Evolutionary conservation across 2,888 invertebrate species (phyloP).

Genomic region (Neelides folsomi): DNA sequence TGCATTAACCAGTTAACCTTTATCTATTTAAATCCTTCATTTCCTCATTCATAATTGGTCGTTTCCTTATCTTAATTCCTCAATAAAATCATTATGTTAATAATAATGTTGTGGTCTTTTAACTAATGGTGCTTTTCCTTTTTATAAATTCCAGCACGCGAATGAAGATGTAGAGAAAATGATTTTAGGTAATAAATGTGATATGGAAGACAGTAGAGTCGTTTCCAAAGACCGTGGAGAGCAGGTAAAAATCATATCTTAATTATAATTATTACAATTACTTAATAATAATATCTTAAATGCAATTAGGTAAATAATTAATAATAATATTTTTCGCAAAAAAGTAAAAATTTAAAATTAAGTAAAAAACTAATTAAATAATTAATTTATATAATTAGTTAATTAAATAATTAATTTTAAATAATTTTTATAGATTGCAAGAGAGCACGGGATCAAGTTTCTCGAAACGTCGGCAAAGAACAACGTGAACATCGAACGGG

Average conservation of each 20-base stretch:
- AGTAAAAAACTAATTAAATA: too few relatives aligned
- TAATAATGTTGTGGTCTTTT: not conserved
- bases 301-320: too few relatives aligned
- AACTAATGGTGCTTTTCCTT: too few relatives aligned
- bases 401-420: too few relatives aligned
- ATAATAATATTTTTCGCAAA: too few relatives aligned
- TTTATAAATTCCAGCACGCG: constrained; percentile 57
- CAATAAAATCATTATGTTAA: not conserved
- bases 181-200: constrained; percentile 97
- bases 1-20: not conserved
- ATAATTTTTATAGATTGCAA: constrained; percentile 65
- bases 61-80: not conserved
- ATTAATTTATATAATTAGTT: too few relatives aligned
- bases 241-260: constrained; percentile 66
- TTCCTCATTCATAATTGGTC: not conserved
- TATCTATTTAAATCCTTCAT: not conserved
- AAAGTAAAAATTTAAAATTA: too few relatives aligned
- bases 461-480: constrained; percentile 97
- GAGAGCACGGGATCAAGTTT: constrained; percentile 88
- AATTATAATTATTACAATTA: not conserved
- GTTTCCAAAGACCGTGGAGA: constrained; percentile 87
- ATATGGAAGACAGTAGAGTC: constrained; percentile 87
- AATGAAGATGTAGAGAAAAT: constrained; percentile 98
- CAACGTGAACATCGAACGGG: constrained; percentile 89
- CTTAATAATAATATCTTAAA: too few relatives aligned